Evolutionary conservation across 2,888 invertebrate genomes (phyloP), one percentile per base, ranked within the genome.

Genomic region (Acanthacorydalis orientalis): DNA sequence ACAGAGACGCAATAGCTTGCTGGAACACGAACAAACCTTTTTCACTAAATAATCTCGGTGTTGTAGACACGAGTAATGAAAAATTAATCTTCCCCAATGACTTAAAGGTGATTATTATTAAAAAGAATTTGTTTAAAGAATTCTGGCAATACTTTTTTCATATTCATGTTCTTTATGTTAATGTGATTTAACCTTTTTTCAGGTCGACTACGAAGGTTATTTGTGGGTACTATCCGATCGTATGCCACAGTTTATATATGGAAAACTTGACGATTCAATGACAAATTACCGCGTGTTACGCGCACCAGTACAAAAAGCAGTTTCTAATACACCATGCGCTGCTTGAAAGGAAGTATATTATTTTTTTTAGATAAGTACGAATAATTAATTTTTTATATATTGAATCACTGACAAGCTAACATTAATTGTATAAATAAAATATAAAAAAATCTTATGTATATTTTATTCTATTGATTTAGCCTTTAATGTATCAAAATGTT

Each of bases 141-240:
- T n/a, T n/a, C n/a, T n/a, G n/a, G n/a, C n/a, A n/a, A n/a, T n/a
- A n/a, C n/a, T n/a, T n/a, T n/a, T n/a, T n/a, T n/a, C n/a, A n/a
- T n/a, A n/a, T n/a, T n/a, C n/a, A n/a, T n/a, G n/a, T n/a, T n/a
- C n/a, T n/a, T n/a, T n/a, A n/a, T n/a, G n/a, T n/a, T n/a, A n/a
- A n/a, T n/a, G n/a, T n/a, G n/a, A n/a, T n/a, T n/a, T n/a, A 23
- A 23, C 2, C 6, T 2, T 4, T 23, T 61, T 15, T 16, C 60
- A 79, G 79, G 67, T 78, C 45, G 79, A 80, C 54, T 59, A 61
- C 23, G 73, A 77, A 11, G 75, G 77, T 42, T 70, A 75, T 40
- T 55, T 85, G 9, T 88, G 86, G 85, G 73, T 86, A 11, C 70
- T 88, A 2, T 81, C 83, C 0, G 85, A 89, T 61, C 77, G 74